These are phyloP conservation scores for Amphimedon queenslandica DNA, from an alignment of 37 sponge, comb jelly and placozoan species.

Conservation along the genomic window DNA sequence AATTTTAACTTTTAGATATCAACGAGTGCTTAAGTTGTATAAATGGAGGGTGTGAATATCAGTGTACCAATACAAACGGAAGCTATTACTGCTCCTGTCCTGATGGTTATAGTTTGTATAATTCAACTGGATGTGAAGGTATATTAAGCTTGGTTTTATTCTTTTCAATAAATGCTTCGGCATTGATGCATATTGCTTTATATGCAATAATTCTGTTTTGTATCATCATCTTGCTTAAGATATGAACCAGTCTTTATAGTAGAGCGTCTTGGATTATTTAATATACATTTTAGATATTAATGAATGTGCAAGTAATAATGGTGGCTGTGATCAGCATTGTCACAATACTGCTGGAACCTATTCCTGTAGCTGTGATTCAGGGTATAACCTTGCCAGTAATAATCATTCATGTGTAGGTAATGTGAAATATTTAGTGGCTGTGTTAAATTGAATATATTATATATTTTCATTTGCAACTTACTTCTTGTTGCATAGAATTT, in stretches of 20 bases:
- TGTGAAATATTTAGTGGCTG: neutral
- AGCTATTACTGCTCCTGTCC: slow-evolving; percentile 31
- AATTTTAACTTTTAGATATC: slow-evolving; percentile 34
- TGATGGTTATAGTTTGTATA: neutral
- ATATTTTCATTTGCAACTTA: neutral
- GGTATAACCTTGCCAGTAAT: neutral
- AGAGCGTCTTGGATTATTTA: too few relatives aligned
- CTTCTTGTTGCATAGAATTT: too few relatives aligned
- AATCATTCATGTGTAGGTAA: neutral
- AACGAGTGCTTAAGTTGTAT: slow-evolving; percentile 23
- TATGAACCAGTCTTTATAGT: too few relatives aligned
- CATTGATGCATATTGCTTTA: too few relatives aligned
- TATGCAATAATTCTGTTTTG: too few relatives aligned
- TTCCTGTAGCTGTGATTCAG: neutral
- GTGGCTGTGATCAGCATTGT: slow-evolving; percentile 4
- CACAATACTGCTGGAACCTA: neutral
- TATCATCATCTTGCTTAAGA: too few relatives aligned
- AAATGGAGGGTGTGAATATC: slow-evolving; percentile 42
- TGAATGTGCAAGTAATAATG: slow-evolving; percentile 9
- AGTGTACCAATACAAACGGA: slow-evolving; percentile 41
- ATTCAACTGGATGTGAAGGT: too few relatives aligned
- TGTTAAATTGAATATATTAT: neutral
- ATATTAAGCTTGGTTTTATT: too few relatives aligned
- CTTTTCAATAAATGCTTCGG: too few relatives aligned
- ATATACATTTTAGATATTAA: slow-evolving; percentile 7